Evolutionary conservation across 2,113 vertebrate genomes (phyloP).

Genomic region (Gallinago undulata): DNA sequence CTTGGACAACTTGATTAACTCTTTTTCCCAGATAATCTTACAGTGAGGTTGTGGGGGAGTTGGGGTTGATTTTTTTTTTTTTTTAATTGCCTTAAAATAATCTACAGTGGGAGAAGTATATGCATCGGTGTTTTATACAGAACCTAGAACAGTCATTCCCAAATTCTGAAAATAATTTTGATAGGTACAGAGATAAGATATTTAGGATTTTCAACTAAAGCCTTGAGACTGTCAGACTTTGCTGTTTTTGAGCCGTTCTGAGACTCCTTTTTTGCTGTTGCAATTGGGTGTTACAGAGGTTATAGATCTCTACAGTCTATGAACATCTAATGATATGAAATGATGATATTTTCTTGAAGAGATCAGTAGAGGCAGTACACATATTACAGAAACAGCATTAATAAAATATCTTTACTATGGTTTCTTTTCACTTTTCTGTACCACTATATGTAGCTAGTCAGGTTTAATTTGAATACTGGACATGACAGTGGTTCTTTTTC

Average conservation of each 20-base stretch:
- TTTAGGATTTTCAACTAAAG: background rate
- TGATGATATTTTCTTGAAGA: background rate
- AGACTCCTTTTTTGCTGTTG: background rate
- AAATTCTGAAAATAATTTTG: background rate
- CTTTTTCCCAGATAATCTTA: background rate
- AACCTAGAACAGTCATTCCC: background rate
- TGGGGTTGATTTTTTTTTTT: accelerated
- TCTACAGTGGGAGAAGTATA: background rate
- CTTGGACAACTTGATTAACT: background rate
- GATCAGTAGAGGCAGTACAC: background rate
- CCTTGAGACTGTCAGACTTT: background rate
- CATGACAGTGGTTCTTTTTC: background rate
- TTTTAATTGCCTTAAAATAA: background rate
- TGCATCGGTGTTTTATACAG: background rate
- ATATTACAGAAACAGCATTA: background rate
- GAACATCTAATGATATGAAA: background rate
- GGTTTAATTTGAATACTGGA: background rate
- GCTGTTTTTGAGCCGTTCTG: background rate
- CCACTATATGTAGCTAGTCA: background rate
- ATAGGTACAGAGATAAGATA: background rate
- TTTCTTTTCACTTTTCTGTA: background rate
- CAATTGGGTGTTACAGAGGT: background rate
- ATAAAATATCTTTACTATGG: background rate
- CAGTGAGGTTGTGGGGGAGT: background rate
- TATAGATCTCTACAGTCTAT: background rate